Evolutionary conservation across 1,140 invertebrate species (phyloP).

Genomic region (Zaprionus gabonicus): DNA sequence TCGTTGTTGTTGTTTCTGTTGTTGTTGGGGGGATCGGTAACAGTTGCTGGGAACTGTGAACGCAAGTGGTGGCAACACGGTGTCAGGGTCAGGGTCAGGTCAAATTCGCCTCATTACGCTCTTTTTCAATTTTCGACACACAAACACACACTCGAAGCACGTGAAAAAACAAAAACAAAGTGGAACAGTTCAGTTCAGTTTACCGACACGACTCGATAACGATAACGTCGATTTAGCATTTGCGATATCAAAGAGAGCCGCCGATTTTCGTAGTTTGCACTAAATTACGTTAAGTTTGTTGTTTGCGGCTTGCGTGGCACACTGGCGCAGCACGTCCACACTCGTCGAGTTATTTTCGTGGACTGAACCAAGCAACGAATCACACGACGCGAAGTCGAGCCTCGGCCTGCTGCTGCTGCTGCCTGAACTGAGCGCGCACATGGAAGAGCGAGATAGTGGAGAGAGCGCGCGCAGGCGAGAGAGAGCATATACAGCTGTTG

Average conservation of each 20-base stretch:
- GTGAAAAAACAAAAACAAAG: slow-evolving; percentile 32
- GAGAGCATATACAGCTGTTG: not conserved
- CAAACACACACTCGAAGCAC: slow-evolving; percentile 11
- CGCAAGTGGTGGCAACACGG: not conserved
- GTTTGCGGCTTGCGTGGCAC: not conserved
- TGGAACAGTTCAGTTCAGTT: slow-evolving; percentile 3
- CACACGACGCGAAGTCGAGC: not conserved
- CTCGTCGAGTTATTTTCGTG: slow-evolving; percentile 29
- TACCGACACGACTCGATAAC: not conserved
- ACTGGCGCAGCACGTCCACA: slow-evolving; percentile 33
- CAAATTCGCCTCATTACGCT: slow-evolving; percentile 34
- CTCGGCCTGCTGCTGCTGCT: not conserved
- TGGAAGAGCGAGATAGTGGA: not conserved
- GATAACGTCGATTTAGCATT: not conserved
- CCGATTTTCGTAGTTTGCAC: not conserved
- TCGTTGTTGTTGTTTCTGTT: not conserved
- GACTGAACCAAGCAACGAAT: slow-evolving; percentile 31
- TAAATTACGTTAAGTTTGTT: slow-evolving; percentile 9
- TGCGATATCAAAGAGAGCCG: slow-evolving; percentile 4
- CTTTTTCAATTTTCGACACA: slow-evolving; percentile 4
- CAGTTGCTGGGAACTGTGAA: not conserved
- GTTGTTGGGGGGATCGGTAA: not conserved
- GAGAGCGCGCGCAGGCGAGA: not conserved
- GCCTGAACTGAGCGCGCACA: not conserved
- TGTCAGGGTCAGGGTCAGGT: slow-evolving; percentile 17